Conservation (phyloP, 2,113 vertebrate species). For the Tricholaema leucomelas region DNA sequence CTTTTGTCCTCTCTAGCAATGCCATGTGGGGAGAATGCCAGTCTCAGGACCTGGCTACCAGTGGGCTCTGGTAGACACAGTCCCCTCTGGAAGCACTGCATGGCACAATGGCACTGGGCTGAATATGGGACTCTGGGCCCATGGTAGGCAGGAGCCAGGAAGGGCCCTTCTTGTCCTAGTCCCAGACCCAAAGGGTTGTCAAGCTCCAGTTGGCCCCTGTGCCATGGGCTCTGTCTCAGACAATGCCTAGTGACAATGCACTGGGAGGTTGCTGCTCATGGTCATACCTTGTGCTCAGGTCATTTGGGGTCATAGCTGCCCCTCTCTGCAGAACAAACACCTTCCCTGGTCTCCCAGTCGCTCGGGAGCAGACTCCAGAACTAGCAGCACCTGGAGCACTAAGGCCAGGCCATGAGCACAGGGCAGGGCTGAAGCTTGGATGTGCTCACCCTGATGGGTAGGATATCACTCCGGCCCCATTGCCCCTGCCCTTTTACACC, state of each 20-base stretch:
- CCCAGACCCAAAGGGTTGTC: too few relatives aligned
- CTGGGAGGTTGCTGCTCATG: background rate
- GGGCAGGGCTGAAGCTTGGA: background rate
- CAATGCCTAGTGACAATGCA: background rate
- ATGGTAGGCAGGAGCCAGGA: background rate
- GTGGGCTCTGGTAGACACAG: rapidly evolving
- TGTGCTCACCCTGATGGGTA: background rate
- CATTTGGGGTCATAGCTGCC: background rate
- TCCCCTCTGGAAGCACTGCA: background rate
- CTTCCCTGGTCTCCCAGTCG: background rate
- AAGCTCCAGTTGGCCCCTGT: background rate
- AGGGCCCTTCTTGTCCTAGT: background rate
- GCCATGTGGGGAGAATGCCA: background rate
- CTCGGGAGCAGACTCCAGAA: background rate
- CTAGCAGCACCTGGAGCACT: too few relatives aligned
- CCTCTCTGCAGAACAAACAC: rapidly evolving
- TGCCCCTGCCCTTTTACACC: too few relatives aligned
- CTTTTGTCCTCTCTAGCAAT: background rate
- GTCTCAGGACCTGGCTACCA: background rate
- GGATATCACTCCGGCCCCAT: background rate
- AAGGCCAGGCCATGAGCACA: background rate
- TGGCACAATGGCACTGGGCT: background rate
- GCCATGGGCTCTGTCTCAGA: background rate
- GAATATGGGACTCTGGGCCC: rapidly evolving
- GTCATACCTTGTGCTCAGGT: background rate